Evolutionary conservation across 2,113 vertebrate genomes (phyloP).

Genomic region (Hydropotes inermis): DNA sequence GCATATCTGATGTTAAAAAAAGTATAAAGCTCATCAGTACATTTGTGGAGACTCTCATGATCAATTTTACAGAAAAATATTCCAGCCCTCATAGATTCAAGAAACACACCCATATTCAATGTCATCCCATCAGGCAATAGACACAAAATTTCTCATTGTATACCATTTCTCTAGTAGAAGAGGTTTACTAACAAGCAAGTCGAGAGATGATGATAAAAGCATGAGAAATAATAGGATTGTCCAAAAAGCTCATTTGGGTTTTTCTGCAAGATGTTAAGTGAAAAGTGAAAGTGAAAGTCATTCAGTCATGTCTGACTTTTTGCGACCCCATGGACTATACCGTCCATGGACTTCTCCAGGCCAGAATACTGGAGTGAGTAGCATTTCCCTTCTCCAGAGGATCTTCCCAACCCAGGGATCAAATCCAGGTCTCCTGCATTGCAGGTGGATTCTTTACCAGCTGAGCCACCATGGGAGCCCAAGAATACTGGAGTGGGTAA

Average conservation of each 20-base stretch:
- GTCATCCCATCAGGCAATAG: not conserved
- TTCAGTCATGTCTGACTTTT: not conserved
- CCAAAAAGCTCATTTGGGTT: not conserved
- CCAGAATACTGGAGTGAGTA: not conserved
- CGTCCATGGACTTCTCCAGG: not conserved
- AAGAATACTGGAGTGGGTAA: not conserved
- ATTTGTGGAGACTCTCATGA: not conserved
- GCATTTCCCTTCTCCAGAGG: not conserved
- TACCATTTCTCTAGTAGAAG: not conserved
- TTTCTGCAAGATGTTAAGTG: not conserved
- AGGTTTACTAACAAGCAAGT: not conserved
- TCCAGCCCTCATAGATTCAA: not conserved
- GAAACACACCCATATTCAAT: not conserved
- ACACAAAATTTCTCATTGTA: not conserved
- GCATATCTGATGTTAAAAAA: not conserved
- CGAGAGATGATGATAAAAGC: not conserved
- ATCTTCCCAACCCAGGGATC: not conserved
- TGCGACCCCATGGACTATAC: not conserved
- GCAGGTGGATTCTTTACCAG: not conserved
- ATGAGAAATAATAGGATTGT: not conserved
- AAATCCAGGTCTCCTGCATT: not conserved
- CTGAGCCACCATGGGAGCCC: not conserved
- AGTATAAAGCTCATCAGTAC: not conserved
- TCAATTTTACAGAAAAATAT: not conserved
- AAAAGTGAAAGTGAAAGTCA: not conserved